Base-by-base conservation (phyloP, 1,140 invertebrate genomes). In the Zaprionus africanus region DNA sequence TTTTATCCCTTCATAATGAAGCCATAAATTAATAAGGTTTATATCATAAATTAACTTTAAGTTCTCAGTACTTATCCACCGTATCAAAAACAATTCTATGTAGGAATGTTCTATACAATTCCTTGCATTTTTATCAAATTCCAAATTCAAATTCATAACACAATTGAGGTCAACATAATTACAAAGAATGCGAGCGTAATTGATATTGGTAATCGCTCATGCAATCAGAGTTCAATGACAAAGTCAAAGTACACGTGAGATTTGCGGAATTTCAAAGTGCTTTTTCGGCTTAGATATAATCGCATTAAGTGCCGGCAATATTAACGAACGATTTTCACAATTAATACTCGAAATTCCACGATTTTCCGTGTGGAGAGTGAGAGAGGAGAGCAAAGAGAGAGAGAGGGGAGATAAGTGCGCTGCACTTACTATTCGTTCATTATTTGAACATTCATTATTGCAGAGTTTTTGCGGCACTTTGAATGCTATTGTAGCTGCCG, bases 371-470 rank as follows among this genome's bases (percentile, higher is more conserved):
- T 2, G 38, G 1, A 9, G 38, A 6, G 5, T 0, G 5, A n/a
- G 7, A 34, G 2, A 11, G 9, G 31, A 9, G 31, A 2, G 5
- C 5, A 41, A 1, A n/a, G 15, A 0, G 38, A 6, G 13, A n/a
- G 4, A 41, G 5, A 41, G 38, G n/a, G 22, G 5, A 19, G 43
- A 19, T 49, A 49, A 49, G 17, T 22, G 13, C 51, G 9, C 51
- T 22, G 19, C 19, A 12, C 9, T 24, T n/a, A 13, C 19, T 13
- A 3, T 11, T 53, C 38, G 38, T 62, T 76, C 84, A 87, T 87
- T 87, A 87, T 84, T 81, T 81, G 53, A 81, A 84, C 84, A 87
- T 87, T 83, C 82, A 87, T 87, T 81, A 88, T 84, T 82, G 19
- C 57, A 36, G 67, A 54, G 66, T 90, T 87, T 78, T 84, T 66